Conservation (phyloP, 1,140 invertebrate genomes). For the Pogonomyrmex barbatus region DNA sequence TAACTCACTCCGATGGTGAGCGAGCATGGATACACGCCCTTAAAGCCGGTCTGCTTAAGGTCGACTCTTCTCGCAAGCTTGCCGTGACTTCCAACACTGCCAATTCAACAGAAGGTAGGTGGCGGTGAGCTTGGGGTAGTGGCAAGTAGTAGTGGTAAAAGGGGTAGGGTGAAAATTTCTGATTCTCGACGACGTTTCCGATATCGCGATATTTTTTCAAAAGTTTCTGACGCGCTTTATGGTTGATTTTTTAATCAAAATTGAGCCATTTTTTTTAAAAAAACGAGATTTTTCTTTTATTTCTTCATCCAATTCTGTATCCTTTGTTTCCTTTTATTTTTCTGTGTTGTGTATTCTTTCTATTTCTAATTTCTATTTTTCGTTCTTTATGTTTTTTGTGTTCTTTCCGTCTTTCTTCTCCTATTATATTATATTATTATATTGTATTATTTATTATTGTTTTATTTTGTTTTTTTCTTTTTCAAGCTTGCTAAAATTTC, state of each 20-base stretch:
- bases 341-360: neutral
- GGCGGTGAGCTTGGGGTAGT: constrained; percentile 59
- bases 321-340: neutral
- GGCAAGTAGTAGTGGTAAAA: constrained; percentile 12
- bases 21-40: constrained; percentile 78
- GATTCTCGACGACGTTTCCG: constrained; percentile 57
- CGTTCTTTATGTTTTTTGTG: neutral
- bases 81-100: constrained; percentile 75
- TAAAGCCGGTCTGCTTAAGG: constrained; percentile 76
- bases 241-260: constrained; percentile 56
- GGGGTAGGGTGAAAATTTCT: constrained; percentile 64
- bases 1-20: constrained; percentile 78
- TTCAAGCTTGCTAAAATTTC: neutral
- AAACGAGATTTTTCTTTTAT: constrained; percentile 52
- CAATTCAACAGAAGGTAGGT: constrained; percentile 79
- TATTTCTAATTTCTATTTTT: constrained; percentile 5
- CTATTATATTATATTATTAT: neutral
- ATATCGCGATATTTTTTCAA: constrained; percentile 70
- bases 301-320: neutral
- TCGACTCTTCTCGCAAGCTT: constrained; percentile 70
- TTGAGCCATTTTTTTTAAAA: constrained; percentile 72
- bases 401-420: neutral
- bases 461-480: constrained; percentile 6
- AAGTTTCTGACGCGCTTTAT: constrained; percentile 34
- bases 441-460: neutral